Conservation (phyloP, 2,888 invertebrate genomes). For the Diogma glabrata region DNA sequence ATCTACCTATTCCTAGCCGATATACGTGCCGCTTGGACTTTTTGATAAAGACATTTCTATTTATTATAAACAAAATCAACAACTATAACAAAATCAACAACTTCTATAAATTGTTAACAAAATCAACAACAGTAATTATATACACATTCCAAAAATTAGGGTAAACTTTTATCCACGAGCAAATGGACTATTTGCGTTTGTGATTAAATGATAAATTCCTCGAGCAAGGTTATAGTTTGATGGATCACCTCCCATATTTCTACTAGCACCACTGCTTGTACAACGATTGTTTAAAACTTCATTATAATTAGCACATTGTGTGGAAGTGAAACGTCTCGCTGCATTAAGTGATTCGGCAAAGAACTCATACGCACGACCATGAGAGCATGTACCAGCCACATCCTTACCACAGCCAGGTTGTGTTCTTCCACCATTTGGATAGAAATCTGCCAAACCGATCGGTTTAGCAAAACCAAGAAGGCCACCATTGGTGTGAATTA, state of each 20-base stretch:
- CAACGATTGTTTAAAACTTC: conserved; percentile 23
- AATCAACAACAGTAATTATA: too few species aligned
- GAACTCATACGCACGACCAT: conserved; percentile 34
- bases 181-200: conserved; percentile 26
- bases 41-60: too few species aligned
- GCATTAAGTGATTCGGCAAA: conserved; percentile 35
- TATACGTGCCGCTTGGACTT: too few species aligned
- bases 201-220: conserved; percentile 30
- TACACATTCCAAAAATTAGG: too few species aligned
- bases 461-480: conserved; percentile 28
- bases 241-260: conserved; percentile 25
- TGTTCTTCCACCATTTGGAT: conserved; percentile 41
- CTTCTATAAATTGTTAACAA: too few species aligned
- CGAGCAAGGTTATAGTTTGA: conserved; percentile 21
- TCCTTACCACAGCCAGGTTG: conserved; percentile 40
- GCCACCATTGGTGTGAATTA: conserved; percentile 31
- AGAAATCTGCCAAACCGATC: conserved; percentile 39
- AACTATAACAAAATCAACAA: too few species aligned
- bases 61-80: too few species aligned
- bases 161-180: conserved; percentile 17
- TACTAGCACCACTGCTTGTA: conserved; percentile 19
- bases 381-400: conserved; percentile 35
- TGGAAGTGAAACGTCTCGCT: conserved; percentile 26
- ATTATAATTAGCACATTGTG: conserved; percentile 23
- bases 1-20: too few species aligned